Evolutionary conservation across 2,888 invertebrate species (phyloP).

Genomic region (Bombylius major): DNA sequence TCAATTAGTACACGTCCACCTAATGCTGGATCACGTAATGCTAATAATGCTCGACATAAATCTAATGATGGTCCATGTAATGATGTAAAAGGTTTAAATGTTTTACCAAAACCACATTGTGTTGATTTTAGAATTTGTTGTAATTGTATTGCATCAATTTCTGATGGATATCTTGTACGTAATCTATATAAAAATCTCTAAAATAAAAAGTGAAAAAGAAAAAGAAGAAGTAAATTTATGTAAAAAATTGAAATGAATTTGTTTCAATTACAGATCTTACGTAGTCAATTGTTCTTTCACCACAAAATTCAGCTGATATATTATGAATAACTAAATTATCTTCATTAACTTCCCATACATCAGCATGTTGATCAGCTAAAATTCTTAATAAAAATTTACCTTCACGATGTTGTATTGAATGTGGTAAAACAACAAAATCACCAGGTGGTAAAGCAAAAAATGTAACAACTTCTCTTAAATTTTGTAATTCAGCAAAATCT

Average conservation of each 20-base stretch:
- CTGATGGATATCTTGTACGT: constrained; percentile 42
- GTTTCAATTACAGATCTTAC: constrained; percentile 29
- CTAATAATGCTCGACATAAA: constrained; percentile 53
- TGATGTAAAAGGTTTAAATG: constrained; percentile 12
- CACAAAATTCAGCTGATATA: constrained; percentile 46
- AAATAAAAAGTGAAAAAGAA: background rate
- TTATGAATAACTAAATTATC: constrained; percentile 58
- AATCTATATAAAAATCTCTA: constrained; percentile 18
- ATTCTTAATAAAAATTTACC: constrained; percentile 58
- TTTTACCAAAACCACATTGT: constrained; percentile 41
- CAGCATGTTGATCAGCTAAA: constrained; percentile 57
- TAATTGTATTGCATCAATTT: constrained; percentile 47
- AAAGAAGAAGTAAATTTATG: too few relatives aligned
- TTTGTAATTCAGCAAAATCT: constrained; percentile 17
- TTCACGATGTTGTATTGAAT: constrained; percentile 53
- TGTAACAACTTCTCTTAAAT: constrained; percentile 53
- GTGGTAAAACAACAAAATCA: constrained; percentile 60
- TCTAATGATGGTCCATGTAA: constrained; percentile 42
- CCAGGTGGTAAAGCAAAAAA: constrained; percentile 64
- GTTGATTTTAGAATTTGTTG: constrained; percentile 46
- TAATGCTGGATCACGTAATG: constrained; percentile 52
- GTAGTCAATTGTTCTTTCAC: constrained; percentile 41
- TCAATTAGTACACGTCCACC: constrained; percentile 47
- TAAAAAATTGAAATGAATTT: too few relatives aligned
- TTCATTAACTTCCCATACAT: constrained; percentile 67